Conservation (phyloP, 2,113 vertebrate species). For the Oxyruncus cristatus region DNA sequence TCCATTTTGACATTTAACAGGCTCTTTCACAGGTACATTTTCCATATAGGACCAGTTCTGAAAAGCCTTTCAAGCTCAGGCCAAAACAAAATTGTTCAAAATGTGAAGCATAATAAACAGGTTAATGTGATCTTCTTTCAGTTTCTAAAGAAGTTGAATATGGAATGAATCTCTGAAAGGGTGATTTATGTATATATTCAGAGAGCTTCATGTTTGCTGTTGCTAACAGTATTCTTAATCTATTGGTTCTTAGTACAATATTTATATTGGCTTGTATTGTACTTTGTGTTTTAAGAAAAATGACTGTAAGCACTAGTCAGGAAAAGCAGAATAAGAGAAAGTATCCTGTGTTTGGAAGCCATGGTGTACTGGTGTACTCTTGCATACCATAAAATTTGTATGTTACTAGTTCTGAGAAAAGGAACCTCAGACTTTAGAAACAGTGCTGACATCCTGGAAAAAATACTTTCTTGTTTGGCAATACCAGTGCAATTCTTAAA, state of each 20-base stretch:
- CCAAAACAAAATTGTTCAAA: neutral
- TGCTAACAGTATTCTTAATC: neutral
- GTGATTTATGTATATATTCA: neutral
- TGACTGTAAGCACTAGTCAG: neutral
- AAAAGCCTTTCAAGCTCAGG: neutral
- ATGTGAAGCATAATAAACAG: neutral
- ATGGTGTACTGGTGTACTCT: neutral
- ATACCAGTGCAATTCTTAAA: neutral
- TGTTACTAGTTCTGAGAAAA: neutral
- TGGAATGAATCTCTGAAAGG: neutral
- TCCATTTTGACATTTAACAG: neutral
- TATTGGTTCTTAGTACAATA: neutral
- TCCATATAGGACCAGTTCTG: neutral
- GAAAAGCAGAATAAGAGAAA: neutral
- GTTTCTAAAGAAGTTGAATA: neutral
- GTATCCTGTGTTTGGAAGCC: neutral
- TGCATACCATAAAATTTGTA: neutral
- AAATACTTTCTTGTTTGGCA: neutral
- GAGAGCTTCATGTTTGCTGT: neutral
- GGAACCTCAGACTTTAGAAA: neutral
- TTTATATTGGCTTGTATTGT: neutral
- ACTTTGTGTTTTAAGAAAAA: neutral
- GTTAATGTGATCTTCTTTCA: neutral
- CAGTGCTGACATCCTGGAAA: neutral
- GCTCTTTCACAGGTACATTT: neutral